These are phyloP conservation scores for Dicyrtoma fusca DNA, from an alignment of 2,888 invertebrate genomes.

Conservation along the genomic window DNA sequence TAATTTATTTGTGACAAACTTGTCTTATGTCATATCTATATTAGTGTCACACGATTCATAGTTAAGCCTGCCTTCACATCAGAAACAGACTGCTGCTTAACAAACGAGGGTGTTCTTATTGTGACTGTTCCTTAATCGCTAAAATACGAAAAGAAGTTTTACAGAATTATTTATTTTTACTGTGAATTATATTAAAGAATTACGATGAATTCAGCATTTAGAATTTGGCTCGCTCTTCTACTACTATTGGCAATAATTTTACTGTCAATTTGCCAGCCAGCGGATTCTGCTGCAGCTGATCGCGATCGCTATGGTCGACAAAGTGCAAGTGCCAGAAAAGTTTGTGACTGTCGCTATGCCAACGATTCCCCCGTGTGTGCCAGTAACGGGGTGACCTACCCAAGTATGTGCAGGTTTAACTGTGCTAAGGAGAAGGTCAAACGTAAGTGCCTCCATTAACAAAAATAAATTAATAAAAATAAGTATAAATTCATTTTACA, in stretches of 20 bases:
- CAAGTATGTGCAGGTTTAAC: slow-evolving; percentile 29
- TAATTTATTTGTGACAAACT: too few relatives aligned
- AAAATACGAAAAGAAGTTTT: too few relatives aligned
- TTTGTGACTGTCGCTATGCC: slow-evolving; percentile 31
- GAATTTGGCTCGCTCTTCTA: slow-evolving; percentile 21
- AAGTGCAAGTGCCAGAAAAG: neutral
- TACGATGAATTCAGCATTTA: slow-evolving; percentile 24
- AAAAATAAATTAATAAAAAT: neutral
- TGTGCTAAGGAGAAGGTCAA: slow-evolving; percentile 24
- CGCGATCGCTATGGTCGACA: neutral
- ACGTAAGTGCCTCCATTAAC: slow-evolving; percentile 11
- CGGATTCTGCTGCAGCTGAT: neutral
- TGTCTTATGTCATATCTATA: too few relatives aligned
- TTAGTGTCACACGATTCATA: too few relatives aligned
- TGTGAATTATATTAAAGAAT: neutral
- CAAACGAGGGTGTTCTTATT: too few relatives aligned
- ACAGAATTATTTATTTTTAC: too few relatives aligned
- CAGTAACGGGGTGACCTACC: slow-evolving; percentile 31
- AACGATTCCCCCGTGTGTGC: slow-evolving; percentile 24
- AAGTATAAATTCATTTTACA: too few relatives aligned
- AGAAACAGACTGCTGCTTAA: too few relatives aligned
- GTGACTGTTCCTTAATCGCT: too few relatives aligned
- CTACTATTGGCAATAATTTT: slow-evolving; percentile 14
- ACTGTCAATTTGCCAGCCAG: neutral
- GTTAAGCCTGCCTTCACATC: too few relatives aligned